Evolutionary conservation across 2,888 invertebrate species (phyloP).

Genomic region (Polia nebulosa): DNA sequence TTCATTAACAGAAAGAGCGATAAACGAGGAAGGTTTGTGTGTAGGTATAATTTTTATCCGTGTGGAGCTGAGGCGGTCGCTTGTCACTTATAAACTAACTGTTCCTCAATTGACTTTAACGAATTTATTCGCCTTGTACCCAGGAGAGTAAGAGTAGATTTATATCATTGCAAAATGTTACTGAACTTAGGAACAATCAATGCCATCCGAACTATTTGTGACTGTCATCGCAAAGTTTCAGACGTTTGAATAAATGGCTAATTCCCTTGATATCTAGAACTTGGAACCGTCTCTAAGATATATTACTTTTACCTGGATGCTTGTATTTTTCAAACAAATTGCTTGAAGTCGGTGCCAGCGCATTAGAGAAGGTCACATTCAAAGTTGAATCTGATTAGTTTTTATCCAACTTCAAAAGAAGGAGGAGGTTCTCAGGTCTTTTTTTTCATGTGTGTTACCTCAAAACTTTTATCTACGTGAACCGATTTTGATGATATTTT

Average conservation of each 20-base stretch:
- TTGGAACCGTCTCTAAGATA: conserved; percentile 20
- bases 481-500: no score
- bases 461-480: no score
- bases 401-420: no score
- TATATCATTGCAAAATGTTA: not conserved
- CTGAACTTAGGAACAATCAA: conserved; percentile 3
- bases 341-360: conserved; percentile 3
- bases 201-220: conserved; percentile 20
- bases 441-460: no score
- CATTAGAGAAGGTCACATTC: not conserved
- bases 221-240: conserved; percentile 27
- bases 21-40: no score
- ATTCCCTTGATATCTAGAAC: conserved; percentile 26
- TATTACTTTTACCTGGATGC: conserved; percentile 21
- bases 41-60: no score
- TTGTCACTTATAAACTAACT: not conserved
- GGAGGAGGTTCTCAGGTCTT: no score
- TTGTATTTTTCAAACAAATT: conserved; percentile 44
- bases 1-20: no score
- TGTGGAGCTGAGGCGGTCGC: no score
- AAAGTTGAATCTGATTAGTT: conserved; percentile 20
- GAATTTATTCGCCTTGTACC: not conserved
- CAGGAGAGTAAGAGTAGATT: not conserved
- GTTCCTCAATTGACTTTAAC: not conserved
- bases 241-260: conserved; percentile 32